Evolutionary conservation across 92 coral and sea anemone genomes (phyloP), one percentile per base, ranked within the genome.

Genomic region (Palythoa grandiflora): DNA sequence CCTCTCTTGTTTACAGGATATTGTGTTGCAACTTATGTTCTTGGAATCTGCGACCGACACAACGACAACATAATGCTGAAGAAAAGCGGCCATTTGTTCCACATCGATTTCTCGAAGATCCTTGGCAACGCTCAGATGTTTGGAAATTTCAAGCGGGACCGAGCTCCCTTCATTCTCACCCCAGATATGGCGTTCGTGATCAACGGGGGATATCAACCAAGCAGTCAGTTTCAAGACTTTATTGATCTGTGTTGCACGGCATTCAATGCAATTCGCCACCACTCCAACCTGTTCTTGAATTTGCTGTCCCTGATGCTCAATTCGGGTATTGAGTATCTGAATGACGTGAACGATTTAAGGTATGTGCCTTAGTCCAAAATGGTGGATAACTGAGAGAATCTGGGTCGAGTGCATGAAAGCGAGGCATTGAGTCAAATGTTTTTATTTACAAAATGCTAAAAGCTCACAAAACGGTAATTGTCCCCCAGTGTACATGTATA

Each of bases 61-160:
- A 97, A 97, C 87, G 99, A 97, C 66, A 97, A 97, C 90, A 97
- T 97, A 88, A 97, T 97, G 99, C 93, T 97, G 79, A 93, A 92
- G 89, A 92, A 90, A 73, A 97, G 98, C 37, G 99, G 99, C 35
- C 98, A 97, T 87, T 84, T 97, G 16, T 97, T 97, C 84, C 99
- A 97, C 90, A 95, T 97, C 78, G 99, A 97, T 73, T 97, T 97
- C 86, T 94, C 99, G 83, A 97, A 95, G 92, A 95, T 97, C 89
- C 98, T 97, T 21, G 99, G 99, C 65, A 93, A 96, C 71, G 95
- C 99, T 76, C 99, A 97, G 91, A 97, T 97, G 99, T 97, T 97
- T 66, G 99, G 99, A 5, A 92, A 90, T 48, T 97, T 97, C 89
- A 94, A 95, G 38, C 99, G 99, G 9, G 99, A 97, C 90, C 98